These are phyloP conservation scores for Argentina silus DNA, from an alignment of 2,797 vertebrate genomes.

Conservation along the genomic window DNA sequence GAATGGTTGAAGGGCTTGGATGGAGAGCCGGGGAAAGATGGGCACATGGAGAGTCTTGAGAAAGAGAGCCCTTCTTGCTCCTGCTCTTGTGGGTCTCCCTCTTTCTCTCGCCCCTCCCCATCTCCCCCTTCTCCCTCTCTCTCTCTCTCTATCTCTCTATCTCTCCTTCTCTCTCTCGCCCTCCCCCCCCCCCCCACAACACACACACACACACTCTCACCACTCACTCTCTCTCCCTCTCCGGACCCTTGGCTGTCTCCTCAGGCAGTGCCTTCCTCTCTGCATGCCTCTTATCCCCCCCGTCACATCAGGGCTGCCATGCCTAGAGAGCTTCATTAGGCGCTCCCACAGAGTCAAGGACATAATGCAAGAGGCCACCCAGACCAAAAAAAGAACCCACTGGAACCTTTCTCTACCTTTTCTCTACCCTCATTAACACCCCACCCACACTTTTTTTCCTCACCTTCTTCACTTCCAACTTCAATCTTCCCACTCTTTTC, in stretches of 20 bases:
- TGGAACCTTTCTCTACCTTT: slow-evolving; percentile 63
- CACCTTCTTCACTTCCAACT: slow-evolving; percentile 82
- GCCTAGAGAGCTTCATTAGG: slow-evolving; percentile 80
- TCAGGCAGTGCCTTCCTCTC: slow-evolving; percentile 73
- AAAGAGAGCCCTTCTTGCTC: slow-evolving; percentile 63
- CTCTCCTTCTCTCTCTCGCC: not conserved
- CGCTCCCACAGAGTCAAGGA: slow-evolving; percentile 92
- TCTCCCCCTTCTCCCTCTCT: slow-evolving; percentile 28
- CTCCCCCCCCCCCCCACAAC: too few species aligned
- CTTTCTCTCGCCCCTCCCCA: slow-evolving; percentile 30
- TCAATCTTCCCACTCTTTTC: slow-evolving; percentile 55
- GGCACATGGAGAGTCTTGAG: slow-evolving; percentile 70
- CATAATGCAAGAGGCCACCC: slow-evolving; percentile 91
- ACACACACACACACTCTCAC: slow-evolving; percentile 28
- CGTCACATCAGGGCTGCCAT: slow-evolving; percentile 65
- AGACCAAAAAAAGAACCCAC: slow-evolving; percentile 66
- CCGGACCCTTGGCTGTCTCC: slow-evolving; percentile 33
- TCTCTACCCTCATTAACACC: slow-evolving; percentile 71
- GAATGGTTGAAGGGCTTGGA: slow-evolving; percentile 52
- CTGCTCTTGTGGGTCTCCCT: slow-evolving; percentile 50
- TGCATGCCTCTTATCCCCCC: slow-evolving; percentile 77
- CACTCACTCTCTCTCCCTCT: not conserved
- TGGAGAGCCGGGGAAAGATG: slow-evolving; percentile 67
- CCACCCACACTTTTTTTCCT: slow-evolving; percentile 75
- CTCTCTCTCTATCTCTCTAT: slow-evolving; percentile 26